Conservation (phyloP, 2,888 invertebrate species). For the Lycaena phlaeas region DNA sequence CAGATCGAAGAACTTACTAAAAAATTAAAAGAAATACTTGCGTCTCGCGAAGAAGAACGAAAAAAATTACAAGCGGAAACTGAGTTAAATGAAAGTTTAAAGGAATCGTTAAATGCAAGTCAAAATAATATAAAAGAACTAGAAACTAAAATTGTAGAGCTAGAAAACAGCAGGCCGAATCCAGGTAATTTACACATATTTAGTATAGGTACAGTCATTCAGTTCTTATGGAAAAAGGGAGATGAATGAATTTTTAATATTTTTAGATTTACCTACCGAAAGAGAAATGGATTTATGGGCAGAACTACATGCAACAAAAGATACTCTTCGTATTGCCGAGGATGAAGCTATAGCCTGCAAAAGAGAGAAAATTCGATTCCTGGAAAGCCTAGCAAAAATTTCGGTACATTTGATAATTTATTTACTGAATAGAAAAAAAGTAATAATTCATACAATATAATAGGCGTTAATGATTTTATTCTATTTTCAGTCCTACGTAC, state of each 20-base stretch:
- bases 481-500: constrained; percentile 50
- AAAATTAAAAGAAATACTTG: constrained; percentile 39
- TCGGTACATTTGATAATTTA: constrained; percentile 32
- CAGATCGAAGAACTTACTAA: constrained; percentile 36
- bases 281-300: constrained; percentile 61
- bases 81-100: constrained; percentile 31
- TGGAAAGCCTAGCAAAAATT: constrained; percentile 58
- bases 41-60: constrained; percentile 35
- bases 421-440: background rate
- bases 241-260: background rate
- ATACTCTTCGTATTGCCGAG: constrained; percentile 47
- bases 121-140: constrained; percentile 38
- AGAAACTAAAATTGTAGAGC: constrained; percentile 39
- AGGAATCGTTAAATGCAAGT: constrained; percentile 32
- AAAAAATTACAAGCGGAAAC: constrained; percentile 30
- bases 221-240: too few species aligned
- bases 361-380: constrained; percentile 54
- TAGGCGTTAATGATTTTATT: constrained; percentile 15
- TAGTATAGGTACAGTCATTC: too few species aligned
- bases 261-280: constrained; percentile 51
- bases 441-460: too few species aligned
- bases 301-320: constrained; percentile 58
- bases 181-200: constrained; percentile 31
- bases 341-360: constrained; percentile 52
- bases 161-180: constrained; percentile 45